Evolutionary conservation across 2,888 invertebrate species (phyloP), one percentile per base, ranked within the genome.

Genomic region (Callyntrura sp.): DNA sequence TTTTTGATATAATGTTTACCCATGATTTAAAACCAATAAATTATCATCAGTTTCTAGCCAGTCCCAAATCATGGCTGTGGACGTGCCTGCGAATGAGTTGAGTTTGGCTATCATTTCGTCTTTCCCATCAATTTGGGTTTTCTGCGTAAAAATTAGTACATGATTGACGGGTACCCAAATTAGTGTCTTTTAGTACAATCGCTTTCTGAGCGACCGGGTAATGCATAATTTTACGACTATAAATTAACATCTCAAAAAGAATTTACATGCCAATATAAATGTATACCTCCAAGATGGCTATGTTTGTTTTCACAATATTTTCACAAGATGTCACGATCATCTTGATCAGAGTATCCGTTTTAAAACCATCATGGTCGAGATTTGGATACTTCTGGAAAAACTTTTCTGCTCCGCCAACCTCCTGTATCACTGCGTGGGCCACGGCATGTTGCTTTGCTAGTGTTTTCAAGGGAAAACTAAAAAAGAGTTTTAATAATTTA

Each of bases 401-500:
- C 25, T 23, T 84, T 0, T 88, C 88, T 17, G 6, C 17, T 4
- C 86, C 68, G 0, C 88, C 88, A 17, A 1, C 0, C 28, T 73
- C 51, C 43, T 62, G 17, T 4, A 78, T 55, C 43, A 84, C 5
- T 5, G 70, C 81, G 11, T 28, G 28, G 8, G 57, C 51, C 1
- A 57, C 55, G 11, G 88, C 88, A 57, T 88, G 88, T 17, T 83
- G 73, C 28, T 65, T 76, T n/a, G 76, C 88, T 28, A 88, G 60
- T n/a, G 25, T 60, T 60, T 57, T 43, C 6, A 88, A 11, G 5
- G 20, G 1, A 2, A 60, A 20, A 17, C 60, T 20, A n/a, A n/a
- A n/a, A n/a, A n/a, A n/a, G n/a, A 20, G 17, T 11, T 11, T 55
- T 14, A 3, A 3, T 55, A n/a, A n/a, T n/a, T n/a, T n/a, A n/a